Base-by-base conservation (phyloP, 1,140 invertebrate genomes). In the Neuroterus valhalla region DNA sequence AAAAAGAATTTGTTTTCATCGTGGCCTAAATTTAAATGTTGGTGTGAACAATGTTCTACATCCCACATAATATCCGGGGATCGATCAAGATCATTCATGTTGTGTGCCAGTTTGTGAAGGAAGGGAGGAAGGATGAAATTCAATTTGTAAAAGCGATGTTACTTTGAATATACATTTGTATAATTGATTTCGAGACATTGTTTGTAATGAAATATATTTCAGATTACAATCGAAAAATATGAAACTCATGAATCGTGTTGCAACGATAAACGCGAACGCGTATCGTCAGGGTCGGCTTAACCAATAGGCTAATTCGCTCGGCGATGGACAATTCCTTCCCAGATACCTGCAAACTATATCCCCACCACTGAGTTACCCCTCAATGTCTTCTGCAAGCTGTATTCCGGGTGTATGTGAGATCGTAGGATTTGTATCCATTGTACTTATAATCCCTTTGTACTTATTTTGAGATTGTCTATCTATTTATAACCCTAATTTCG, bases 101-200 rank as follows among this genome's bases (percentile, higher is more conserved):
- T 31, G 26, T 62, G 55, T 62, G 2, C 55, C 55, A 62, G 52
- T 31, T 15, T 31, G 15, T 26, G 17, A 52, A 52, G 21, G 2
- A 21, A 55, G 31, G 4, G 10, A 38, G 5, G 52, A 62, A 38
- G 5, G 52, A 62, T 15, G 55, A 62, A 62, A 62, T 62, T 62
- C 31, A 62, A 62, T 62, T 62, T 62, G 55, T 62, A 62, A 50
- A 55, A 14, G 52, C 52, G 52, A 55, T 55, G 52, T 55, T 62
- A 62, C 55, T 62, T 62, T 62, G 55, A 62, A 26, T 62, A 31
- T 62, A 26, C 23, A 62, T 62, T 62, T 26, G 26, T 62, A 62
- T 62, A 62, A 62, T 62, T 62, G 55, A 62, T 62, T 62, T 62
- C 55, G 31, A 62, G 31, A 62, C 31, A 62, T 62, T 62, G 55